These are phyloP conservation scores for Threskiornis aethiopicus DNA, from an alignment of 2,797 vertebrate genomes.

Conservation along the genomic window DNA sequence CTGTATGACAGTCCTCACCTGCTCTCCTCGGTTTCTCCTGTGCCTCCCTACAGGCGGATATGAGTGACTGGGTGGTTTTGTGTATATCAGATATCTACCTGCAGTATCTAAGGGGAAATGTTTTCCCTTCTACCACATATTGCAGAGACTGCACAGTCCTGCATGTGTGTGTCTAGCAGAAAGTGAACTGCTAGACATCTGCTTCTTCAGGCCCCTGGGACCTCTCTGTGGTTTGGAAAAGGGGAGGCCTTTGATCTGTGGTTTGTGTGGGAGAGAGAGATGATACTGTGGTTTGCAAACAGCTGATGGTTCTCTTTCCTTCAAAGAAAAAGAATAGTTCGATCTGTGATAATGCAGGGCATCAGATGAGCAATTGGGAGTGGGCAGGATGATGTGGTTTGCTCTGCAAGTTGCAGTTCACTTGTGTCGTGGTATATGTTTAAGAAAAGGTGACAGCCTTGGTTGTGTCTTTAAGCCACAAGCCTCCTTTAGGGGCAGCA, in stretches of 20 bases:
- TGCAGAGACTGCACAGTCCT: background rate
- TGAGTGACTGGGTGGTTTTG: background rate
- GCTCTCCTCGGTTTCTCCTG: background rate
- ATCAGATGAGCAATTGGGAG: background rate
- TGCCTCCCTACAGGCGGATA: background rate
- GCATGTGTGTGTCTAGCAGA: background rate
- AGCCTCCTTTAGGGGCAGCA: background rate
- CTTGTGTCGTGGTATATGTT: background rate
- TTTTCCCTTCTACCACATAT: background rate
- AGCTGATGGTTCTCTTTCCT: background rate
- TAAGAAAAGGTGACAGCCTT: background rate
- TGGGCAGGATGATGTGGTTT: background rate
- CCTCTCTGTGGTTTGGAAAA: conserved; percentile 27
- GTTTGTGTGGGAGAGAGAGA: conserved; percentile 37
- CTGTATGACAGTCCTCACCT: background rate
- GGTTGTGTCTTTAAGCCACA: background rate
- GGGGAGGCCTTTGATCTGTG: conserved; percentile 45
- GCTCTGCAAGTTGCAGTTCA: background rate
- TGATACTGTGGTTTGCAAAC: conserved; percentile 47
- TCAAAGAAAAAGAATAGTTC: background rate
- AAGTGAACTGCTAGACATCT: background rate
- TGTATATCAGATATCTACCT: background rate
- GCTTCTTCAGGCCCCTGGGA: background rate
- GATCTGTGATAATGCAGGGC: background rate
- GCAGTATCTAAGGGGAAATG: background rate